Percentiles rank a stretch among this genome's conserved stretches.
These are phyloP conservation scores for Synanthedon andrenaeformis DNA, from an alignment of 2,888 invertebrate genomes.

Conservation along the genomic window DNA sequence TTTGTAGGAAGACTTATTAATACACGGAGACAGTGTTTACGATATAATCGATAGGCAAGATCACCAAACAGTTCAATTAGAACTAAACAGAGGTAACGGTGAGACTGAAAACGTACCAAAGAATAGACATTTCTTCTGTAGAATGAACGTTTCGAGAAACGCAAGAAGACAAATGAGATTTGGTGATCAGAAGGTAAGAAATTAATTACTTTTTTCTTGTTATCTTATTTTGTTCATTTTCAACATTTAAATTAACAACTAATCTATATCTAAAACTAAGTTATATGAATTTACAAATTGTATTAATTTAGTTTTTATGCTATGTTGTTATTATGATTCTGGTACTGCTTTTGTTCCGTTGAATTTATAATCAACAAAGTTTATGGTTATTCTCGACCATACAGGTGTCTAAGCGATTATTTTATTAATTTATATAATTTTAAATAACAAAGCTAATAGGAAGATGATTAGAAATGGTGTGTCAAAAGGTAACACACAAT, in stretches of 20 bases:
- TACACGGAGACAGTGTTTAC: conserved; percentile 98
- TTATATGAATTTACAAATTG: too few relatives aligned
- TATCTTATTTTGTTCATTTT: neutral
- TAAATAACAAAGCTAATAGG: too few relatives aligned
- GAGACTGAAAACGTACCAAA: conserved; percentile 70
- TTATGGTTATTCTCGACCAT: too few relatives aligned
- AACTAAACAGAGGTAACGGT: conserved; percentile 77
- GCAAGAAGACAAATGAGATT: conserved; percentile 97
- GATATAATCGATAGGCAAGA: conserved; percentile 99
- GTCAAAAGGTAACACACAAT: too few relatives aligned
- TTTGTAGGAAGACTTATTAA: conserved; percentile 94
- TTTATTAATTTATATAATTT: too few relatives aligned
- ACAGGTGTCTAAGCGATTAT: too few relatives aligned
- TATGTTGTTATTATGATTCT: too few relatives aligned
- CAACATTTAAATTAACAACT: neutral
- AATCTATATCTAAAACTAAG: too few relatives aligned
- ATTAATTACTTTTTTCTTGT: neutral
- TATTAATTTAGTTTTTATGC: too few relatives aligned
- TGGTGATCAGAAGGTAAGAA: conserved; percentile 95
- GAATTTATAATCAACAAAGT: too few relatives aligned
- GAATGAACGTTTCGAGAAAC: conserved; percentile 98
- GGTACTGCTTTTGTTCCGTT: too few relatives aligned
- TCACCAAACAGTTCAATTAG: conserved; percentile 94
- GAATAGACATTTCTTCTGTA: conserved; percentile 90
- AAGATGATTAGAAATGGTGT: too few relatives aligned